Conservation (phyloP, 2,888 invertebrate genomes). For the Morpho deidamia region DNA sequence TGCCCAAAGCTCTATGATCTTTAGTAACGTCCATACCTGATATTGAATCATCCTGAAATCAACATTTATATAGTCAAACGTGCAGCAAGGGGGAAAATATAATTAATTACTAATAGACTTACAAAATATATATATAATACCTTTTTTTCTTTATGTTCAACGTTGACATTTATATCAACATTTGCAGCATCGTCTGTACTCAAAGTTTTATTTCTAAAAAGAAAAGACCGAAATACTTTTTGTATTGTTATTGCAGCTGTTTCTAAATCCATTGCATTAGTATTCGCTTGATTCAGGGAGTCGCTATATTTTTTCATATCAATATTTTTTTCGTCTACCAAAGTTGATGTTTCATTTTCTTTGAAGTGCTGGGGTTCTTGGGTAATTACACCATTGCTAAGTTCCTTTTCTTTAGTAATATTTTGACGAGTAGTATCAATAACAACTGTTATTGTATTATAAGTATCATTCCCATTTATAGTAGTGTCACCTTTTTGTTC, state of each 20-base stretch:
- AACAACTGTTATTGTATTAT: neutral
- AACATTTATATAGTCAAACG: neutral
- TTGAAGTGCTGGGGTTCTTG: neutral
- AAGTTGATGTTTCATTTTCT: slow-evolving; percentile 3
- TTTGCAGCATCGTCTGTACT: slow-evolving; percentile 57
- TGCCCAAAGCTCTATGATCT: slow-evolving; percentile 55
- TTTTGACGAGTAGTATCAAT: neutral
- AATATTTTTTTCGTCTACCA: no score
- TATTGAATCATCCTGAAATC: slow-evolving; percentile 45
- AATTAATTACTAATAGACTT: no score
- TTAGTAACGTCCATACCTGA: slow-evolving; percentile 37
- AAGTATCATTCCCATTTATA: neutral
- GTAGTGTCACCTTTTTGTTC: neutral
- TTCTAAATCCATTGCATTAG: slow-evolving; percentile 65
- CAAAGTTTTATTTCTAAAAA: slow-evolving; percentile 64
- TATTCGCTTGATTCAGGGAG: slow-evolving; percentile 23
- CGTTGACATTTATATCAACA: slow-evolving; percentile 37
- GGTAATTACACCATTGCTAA: no score
- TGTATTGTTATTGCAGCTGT: slow-evolving; percentile 77
- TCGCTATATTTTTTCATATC: neutral
- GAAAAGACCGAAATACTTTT: slow-evolving; percentile 72
- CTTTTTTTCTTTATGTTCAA: slow-evolving; percentile 25
- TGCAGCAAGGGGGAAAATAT: no score
- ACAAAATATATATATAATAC: slow-evolving; percentile 17
- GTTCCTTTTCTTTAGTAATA: no score